Percentiles rank a stretch among this genome's conserved stretches.
Evolutionary conservation across 2,797 vertebrate genomes (phyloP).

Genomic region (Danio jaintianensis): DNA sequence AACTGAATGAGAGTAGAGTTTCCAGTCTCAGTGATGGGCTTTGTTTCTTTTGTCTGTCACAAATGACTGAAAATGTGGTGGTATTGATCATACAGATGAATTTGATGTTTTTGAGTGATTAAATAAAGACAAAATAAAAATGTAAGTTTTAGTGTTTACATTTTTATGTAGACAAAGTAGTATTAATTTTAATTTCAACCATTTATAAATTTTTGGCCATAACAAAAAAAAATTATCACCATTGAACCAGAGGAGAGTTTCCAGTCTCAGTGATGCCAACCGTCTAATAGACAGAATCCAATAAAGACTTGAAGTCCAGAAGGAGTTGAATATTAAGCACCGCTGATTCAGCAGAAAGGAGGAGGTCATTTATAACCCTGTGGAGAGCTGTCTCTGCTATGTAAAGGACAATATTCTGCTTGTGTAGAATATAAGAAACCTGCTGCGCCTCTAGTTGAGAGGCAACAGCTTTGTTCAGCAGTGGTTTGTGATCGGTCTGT

Average conservation of each 20-base stretch:
- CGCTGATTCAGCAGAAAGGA: conserved; percentile 60
- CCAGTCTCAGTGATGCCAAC: conserved; percentile 24
- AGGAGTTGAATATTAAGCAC: conserved; percentile 59
- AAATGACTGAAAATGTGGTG: too few relatives aligned
- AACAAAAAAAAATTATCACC: too few relatives aligned
- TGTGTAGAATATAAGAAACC: not conserved
- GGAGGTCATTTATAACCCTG: conserved; percentile 71
- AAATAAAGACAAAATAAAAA: too few relatives aligned
- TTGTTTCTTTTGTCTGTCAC: too few relatives aligned
- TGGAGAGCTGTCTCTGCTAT: conserved; percentile 6
- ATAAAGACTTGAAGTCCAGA: conserved; percentile 4
- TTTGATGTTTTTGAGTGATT: too few relatives aligned
- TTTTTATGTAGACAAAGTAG: too few relatives aligned
- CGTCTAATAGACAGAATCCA: conserved; percentile 11
- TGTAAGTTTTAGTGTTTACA: too few relatives aligned
- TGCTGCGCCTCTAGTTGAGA: not conserved
- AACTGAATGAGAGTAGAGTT: too few relatives aligned
- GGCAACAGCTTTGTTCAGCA: not conserved
- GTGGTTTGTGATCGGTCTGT: conserved; percentile 65
- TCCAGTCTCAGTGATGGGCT: too few relatives aligned
- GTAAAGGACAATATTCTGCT: conserved; percentile 7
- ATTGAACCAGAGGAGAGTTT: conserved; percentile 15
- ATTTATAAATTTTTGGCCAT: too few relatives aligned
- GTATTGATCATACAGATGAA: too few relatives aligned
- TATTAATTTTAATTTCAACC: too few relatives aligned